Conservation (phyloP, 2,113 vertebrate genomes). For the Morone chrysops region DNA sequence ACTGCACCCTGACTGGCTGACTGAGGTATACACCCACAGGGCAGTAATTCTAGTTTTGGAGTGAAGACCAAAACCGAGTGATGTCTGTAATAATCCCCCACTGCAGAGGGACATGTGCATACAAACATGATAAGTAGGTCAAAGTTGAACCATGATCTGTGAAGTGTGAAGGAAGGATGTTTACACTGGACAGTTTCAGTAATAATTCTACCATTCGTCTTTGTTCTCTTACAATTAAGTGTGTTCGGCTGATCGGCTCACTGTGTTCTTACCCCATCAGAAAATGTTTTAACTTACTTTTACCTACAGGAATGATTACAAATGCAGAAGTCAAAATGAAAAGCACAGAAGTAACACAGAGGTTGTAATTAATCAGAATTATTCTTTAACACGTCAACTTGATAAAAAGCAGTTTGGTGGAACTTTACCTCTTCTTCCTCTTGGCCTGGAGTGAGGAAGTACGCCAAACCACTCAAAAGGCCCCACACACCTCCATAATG, state of each 20-base stretch:
- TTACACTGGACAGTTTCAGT: not conserved
- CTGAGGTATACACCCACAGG: too few species aligned
- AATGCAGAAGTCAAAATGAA: too few species aligned
- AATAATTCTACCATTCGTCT: not conserved
- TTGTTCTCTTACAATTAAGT: not conserved
- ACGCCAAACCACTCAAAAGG: slow-evolving; percentile 80
- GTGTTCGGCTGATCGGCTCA: not conserved
- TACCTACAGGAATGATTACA: not conserved
- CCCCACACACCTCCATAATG: slow-evolving; percentile 75
- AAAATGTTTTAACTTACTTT: not conserved
- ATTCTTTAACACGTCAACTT: not conserved
- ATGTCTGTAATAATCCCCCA: not conserved
- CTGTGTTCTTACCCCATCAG: not conserved
- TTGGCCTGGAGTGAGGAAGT: slow-evolving; percentile 77
- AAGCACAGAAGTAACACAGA: not conserved
- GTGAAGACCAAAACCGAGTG: not conserved
- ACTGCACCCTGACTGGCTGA: too few species aligned
- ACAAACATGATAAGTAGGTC: not conserved
- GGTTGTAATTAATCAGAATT: too few species aligned
- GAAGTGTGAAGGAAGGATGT: not conserved
- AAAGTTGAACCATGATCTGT: not conserved
- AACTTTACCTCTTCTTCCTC: slow-evolving; percentile 83
- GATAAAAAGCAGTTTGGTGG: not conserved
- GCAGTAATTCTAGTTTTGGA: not conserved
- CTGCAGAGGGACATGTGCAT: not conserved